Conservation (phyloP, 2,113 vertebrate genomes). For the Xenus cinereus region DNA sequence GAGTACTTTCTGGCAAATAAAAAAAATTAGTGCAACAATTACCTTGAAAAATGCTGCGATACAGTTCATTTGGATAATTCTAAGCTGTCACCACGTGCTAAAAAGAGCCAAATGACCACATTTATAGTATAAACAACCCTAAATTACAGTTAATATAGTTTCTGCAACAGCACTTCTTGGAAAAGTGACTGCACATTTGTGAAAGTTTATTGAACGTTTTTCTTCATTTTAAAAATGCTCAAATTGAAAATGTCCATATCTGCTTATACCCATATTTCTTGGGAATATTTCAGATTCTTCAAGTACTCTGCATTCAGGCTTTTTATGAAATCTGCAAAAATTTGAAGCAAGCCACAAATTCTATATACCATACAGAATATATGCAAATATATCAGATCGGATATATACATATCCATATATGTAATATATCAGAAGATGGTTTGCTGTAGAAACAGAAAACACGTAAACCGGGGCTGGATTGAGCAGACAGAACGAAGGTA, state of each 20-base stretch:
- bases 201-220: not conserved
- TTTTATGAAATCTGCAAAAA: not conserved
- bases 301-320: not conserved
- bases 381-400: too few relatives aligned
- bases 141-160: not conserved
- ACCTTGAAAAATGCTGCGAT: slow-evolving; percentile 26
- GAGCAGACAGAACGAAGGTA: not conserved
- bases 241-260: not conserved
- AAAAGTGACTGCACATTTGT: not conserved
- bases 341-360: not conserved
- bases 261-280: not conserved
- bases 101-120: slow-evolving; percentile 31
- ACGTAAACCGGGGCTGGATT: not conserved
- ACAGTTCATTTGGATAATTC: not conserved
- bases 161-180: not conserved
- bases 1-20: not conserved
- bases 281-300: not conserved
- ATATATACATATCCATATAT: not conserved
- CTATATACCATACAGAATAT: not conserved
- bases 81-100: not conserved
- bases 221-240: not conserved
- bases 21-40: slow-evolving; percentile 1
- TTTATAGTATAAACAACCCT: not conserved
- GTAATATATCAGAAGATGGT: not conserved
- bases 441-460: not conserved